These are phyloP conservation scores for Anoncus sp. DNA, from an alignment of 2,888 invertebrate genomes.

Conservation along the genomic window DNA sequence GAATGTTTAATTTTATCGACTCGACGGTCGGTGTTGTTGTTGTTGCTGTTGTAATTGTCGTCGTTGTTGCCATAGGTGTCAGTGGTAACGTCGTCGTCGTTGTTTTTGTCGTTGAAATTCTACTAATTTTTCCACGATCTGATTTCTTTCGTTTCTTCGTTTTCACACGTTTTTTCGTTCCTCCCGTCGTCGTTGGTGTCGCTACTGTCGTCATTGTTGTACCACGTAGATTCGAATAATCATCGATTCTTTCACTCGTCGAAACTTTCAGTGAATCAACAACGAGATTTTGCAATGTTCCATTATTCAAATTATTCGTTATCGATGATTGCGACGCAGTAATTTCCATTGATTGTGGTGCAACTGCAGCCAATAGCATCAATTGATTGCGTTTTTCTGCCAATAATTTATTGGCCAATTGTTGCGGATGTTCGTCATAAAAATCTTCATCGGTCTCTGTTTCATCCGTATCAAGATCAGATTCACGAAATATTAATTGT, in stretches of 20 bases:
- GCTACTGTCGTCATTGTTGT: background rate
- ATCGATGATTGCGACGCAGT: slow-evolving; percentile 57
- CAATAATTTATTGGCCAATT: slow-evolving; percentile 88
- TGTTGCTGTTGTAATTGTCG: slow-evolving; percentile 67
- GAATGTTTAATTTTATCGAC: slow-evolving; percentile 87
- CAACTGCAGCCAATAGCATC: slow-evolving; percentile 86
- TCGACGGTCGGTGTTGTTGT: slow-evolving; percentile 82
- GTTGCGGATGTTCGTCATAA: slow-evolving; percentile 93
- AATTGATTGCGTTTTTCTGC: slow-evolving; percentile 90
- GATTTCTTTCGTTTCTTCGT: slow-evolving; percentile 64
- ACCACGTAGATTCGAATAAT: background rate
- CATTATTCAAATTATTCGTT: slow-evolving; percentile 76
- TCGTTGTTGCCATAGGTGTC: too few species aligned
- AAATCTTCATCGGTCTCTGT: slow-evolving; percentile 95
- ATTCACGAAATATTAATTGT: slow-evolving; percentile 86
- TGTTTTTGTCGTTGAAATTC: slow-evolving; percentile 9
- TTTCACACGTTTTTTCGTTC: slow-evolving; percentile 60
- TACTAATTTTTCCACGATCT: slow-evolving; percentile 74
- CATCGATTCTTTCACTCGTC: slow-evolving; percentile 17
- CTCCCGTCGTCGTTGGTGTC: too few species aligned
- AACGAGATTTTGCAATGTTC: slow-evolving; percentile 62
- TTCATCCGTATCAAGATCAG: slow-evolving; percentile 93
- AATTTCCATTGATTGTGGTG: slow-evolving; percentile 82
- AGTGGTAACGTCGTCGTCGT: too few species aligned
- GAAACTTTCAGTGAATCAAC: slow-evolving; percentile 28